phyloP scores from a whole-genome alignment of 2,113 vertebrate genomes.

The Chunga burmeisteri region DNA sequence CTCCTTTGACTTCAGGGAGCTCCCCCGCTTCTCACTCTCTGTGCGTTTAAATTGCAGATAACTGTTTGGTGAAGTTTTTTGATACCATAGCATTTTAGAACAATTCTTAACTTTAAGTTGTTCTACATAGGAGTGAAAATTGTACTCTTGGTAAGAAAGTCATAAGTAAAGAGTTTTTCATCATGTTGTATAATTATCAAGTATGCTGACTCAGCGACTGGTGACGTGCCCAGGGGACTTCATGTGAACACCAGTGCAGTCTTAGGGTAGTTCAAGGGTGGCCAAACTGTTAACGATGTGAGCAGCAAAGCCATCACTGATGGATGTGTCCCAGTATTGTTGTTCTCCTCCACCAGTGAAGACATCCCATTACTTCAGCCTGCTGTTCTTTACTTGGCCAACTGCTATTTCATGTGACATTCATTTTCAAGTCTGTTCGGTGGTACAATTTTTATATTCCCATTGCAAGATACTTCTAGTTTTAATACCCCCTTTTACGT shows the following conservation, averaged over 20 bases:
- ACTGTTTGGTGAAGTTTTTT: background rate
- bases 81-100: background rate
- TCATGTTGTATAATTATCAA: background rate
- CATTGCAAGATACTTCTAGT: background rate
- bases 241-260: background rate
- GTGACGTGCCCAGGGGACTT: background rate
- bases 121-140: background rate
- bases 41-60: background rate
- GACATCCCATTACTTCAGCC: background rate
- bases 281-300: background rate
- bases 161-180: background rate
- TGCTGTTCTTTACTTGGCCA: background rate
- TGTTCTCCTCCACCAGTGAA: background rate
- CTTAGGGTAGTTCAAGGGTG: background rate
- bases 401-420: background rate
- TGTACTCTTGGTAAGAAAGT: background rate
- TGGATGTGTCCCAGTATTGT: background rate
- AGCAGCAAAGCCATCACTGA: background rate
- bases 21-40: background rate
- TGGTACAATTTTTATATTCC: background rate
- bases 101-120: background rate
- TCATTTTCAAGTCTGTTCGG: background rate
- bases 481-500: background rate
- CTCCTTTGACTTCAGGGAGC: background rate
- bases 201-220: background rate